Conservation (phyloP, 2,797 vertebrate genomes). For the Nyctibius grandis region DNA sequence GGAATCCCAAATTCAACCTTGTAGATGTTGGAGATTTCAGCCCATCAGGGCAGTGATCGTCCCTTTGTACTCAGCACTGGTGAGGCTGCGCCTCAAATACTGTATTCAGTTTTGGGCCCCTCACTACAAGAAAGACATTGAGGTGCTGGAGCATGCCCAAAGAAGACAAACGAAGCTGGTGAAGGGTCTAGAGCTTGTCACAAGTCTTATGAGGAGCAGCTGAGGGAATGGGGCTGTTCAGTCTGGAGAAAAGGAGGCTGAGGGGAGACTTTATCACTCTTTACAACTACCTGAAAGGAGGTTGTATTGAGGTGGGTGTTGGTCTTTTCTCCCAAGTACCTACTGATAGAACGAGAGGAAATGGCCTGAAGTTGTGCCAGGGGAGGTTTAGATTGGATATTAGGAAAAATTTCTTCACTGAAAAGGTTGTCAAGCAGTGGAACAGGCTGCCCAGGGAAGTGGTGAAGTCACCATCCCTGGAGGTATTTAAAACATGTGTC, state of each 20-base stretch:
- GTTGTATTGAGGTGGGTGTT: not conserved
- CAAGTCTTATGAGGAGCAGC: not conserved
- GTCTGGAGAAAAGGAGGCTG: not conserved
- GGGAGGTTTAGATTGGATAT: not conserved
- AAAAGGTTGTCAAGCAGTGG: not conserved
- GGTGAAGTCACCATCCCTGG: not conserved
- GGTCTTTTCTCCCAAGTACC: not conserved
- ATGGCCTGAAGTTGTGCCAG: not conserved
- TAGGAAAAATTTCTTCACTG: not conserved
- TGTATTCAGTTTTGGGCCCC: not conserved
- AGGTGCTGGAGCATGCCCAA: not conserved
- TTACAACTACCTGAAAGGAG: not conserved
- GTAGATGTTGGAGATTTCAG: not conserved
- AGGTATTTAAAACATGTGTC: not conserved
- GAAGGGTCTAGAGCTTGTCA: not conserved
- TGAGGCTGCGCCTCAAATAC: rapidly evolving
- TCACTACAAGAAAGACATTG: not conserved
- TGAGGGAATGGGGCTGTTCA: not conserved
- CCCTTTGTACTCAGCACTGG: not conserved
- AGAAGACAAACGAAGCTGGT: not conserved
- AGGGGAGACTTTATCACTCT: not conserved
- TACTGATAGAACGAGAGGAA: not conserved
- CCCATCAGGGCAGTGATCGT: not conserved
- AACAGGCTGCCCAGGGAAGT: not conserved
- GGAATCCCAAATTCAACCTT: not conserved